Percentiles rank a stretch among this genome's conserved stretches.
Conservation (phyloP, 1,140 invertebrate species). For the Heliothis subflexa region DNA sequence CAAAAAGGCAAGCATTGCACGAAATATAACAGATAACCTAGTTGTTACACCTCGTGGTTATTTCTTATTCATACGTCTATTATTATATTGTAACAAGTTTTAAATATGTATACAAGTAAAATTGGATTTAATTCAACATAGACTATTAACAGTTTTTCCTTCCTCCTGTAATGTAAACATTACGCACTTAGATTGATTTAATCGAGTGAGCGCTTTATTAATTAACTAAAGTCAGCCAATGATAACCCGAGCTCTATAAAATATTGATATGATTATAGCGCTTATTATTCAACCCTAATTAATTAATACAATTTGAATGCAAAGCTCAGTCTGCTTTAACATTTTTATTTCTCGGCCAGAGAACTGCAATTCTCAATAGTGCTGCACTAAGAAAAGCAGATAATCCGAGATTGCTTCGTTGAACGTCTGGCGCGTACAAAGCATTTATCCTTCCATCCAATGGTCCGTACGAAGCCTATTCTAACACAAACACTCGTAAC, state of each 20-base stretch:
- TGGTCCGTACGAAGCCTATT: slow-evolving; percentile 25
- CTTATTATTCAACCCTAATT: too few species aligned
- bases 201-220: slow-evolving; percentile 11
- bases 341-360: background rate
- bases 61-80: too few species aligned
- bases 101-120: too few species aligned
- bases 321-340: background rate
- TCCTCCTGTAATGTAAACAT: background rate
- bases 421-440: slow-evolving; percentile 1
- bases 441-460: background rate
- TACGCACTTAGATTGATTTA: background rate
- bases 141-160: slow-evolving; percentile 9
- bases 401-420: background rate
- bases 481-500: slow-evolving; percentile 15
- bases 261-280: slow-evolving; percentile 12
- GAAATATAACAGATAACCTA: too few species aligned
- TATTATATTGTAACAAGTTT: too few species aligned
- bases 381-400: background rate
- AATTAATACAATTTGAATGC: background rate
- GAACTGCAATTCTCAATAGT: background rate
- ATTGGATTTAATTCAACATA: background rate
- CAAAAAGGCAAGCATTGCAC: too few species aligned
- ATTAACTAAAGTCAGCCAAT: slow-evolving; percentile 30
- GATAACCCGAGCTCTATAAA: slow-evolving; percentile 33
- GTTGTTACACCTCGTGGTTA: too few species aligned